These are phyloP conservation scores for Xylocopa sonorina DNA, from an alignment of 1,140 invertebrate genomes.

Conservation along the genomic window DNA sequence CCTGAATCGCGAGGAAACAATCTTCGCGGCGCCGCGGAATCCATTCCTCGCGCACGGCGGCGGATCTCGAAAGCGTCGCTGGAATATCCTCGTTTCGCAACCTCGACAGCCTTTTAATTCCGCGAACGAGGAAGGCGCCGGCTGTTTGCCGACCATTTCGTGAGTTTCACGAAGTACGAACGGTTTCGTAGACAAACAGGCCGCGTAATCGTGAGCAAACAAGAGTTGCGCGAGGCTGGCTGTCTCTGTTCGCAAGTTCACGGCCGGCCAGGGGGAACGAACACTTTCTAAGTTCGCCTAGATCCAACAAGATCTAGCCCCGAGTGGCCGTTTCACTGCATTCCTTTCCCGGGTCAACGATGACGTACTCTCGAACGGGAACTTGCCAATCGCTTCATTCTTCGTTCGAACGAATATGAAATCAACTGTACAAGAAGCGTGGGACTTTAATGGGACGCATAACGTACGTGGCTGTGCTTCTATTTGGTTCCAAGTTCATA, in stretches of 20 bases:
- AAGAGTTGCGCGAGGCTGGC: neutral
- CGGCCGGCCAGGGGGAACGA: neutral
- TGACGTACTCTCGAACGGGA: neutral
- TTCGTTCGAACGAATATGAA: neutral
- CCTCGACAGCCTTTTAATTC: neutral
- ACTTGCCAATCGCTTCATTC: neutral
- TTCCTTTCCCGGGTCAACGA: slow-evolving; percentile 11
- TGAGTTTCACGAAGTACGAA: neutral
- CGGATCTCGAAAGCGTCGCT: neutral
- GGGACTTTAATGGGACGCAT: neutral
- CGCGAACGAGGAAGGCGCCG: neutral
- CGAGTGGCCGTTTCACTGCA: slow-evolving; percentile 2
- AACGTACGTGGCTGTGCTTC: no score
- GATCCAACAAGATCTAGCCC: neutral
- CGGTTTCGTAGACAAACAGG: neutral
- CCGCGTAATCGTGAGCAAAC: neutral
- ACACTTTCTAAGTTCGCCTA: slow-evolving; percentile 53
- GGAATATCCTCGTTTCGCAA: neutral
- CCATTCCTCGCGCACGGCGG: neutral
- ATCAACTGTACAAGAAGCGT: neutral
- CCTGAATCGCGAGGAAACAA: slow-evolving; percentile 21
- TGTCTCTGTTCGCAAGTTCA: slow-evolving; percentile 18
- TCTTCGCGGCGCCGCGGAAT: slow-evolving; percentile 10
- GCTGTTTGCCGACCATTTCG: neutral
- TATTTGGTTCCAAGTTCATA: no score